Base-by-base conservation (phyloP, 2,113 vertebrate genomes). In the Leptobrachium ailaonicum region DNA sequence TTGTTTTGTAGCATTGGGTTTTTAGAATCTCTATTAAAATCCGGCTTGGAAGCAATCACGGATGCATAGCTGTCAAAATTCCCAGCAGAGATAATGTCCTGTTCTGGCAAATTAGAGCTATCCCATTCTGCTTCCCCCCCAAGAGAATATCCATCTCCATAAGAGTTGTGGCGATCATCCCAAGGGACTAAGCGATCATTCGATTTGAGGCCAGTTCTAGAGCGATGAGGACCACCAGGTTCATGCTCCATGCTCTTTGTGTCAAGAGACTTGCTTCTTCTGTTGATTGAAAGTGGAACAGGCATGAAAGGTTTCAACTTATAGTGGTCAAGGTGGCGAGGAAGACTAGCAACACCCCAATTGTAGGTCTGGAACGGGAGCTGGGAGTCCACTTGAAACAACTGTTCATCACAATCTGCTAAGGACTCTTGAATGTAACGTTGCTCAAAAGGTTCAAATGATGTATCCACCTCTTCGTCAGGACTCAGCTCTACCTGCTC, bases 321-420 rank as follows among this genome's bases (percentile, higher is more conserved):
- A 5, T 92, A 91, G 11, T 95, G 90, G 74, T 94, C 95, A 1
- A 96, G 88, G 83, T 96, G 94, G 41, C 95, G 92, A 63, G 97
- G 97, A 66, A 98, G 95, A 91, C 96, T 98, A 74, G 95, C 88
- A 2, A 96, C 95, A 0, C 95, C 95, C 96, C 96, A 98, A 53
- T 89, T 87, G 6, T 92, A 90, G 84, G 90, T 90, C 50, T 86
- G 87, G 83, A 94, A 90, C 75, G 94, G 82, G 84, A 90, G 92
- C 75, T 86, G 92, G 75, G 83, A 90, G 66, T 91, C 92, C 85
- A 93, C 71, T 79, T 93, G 91, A 86, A 95, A 92, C 87, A 95
- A 92, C 74, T 93, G 88, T 84, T 95, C 95, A 63, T 93, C 95
- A 83, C 95, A 96, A 86, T 95, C 94, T 0, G 94, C 95, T 73